These are phyloP conservation scores for Drosophila pseudoobscura DNA, from an alignment of 1,140 invertebrate genomes.

Conservation along the genomic window DNA sequence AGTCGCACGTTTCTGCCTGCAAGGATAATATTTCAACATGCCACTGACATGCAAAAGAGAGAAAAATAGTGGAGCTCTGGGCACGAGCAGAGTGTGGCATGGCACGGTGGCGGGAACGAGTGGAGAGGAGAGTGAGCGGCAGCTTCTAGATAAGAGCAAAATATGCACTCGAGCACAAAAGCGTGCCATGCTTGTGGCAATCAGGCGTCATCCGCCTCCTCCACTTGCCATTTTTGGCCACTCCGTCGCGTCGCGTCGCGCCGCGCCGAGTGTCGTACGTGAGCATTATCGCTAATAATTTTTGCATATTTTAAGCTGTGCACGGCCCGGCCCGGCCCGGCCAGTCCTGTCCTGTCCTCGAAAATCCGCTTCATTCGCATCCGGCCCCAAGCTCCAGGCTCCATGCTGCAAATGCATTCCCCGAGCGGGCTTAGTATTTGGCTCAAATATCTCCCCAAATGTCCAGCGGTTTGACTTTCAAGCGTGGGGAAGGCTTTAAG, in stretches of 20 bases:
- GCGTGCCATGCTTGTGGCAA: conserved; percentile 68
- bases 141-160: conserved; percentile 75
- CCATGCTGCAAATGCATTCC: conserved; percentile 57
- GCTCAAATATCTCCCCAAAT: conserved; percentile 25
- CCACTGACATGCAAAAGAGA: conserved; percentile 70
- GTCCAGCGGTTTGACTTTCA: conserved; percentile 2
- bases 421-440: conserved; percentile 40
- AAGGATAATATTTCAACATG: conserved; percentile 82
- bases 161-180: conserved; percentile 82
- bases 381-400: conserved; percentile 2
- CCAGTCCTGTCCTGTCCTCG: neutral
- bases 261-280: conserved; percentile 71
- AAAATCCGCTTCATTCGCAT: conserved; percentile 9
- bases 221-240: conserved; percentile 43
- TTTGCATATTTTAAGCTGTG: conserved; percentile 68
- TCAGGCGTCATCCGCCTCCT: conserved; percentile 20
- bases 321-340: neutral
- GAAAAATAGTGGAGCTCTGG: conserved; percentile 34
- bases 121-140: conserved; percentile 2
- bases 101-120: neutral
- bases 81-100: neutral
- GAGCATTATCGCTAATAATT: conserved; percentile 83
- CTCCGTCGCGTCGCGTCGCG: conserved; percentile 33
- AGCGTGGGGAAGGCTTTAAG: neutral
- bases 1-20: conserved; percentile 82